Evolutionary conservation across 2,113 vertebrate species (phyloP).

Genomic region (Saiga tatarica): DNA sequence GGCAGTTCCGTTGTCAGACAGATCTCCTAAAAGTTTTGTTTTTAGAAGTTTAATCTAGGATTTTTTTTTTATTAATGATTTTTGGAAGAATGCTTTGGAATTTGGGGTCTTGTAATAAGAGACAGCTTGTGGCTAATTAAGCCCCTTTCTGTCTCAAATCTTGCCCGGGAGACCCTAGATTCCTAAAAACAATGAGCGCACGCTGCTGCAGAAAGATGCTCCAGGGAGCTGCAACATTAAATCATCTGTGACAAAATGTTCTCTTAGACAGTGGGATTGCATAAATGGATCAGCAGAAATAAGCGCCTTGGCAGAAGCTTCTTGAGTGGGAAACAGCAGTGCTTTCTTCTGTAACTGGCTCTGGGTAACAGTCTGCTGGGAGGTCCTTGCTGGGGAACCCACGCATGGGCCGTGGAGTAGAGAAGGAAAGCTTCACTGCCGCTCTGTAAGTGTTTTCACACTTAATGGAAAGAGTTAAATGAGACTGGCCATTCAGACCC

Average conservation of each 20-base stretch:
- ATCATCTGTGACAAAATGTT: conserved; percentile 71
- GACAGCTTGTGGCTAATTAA: conserved; percentile 40
- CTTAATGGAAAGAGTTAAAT: conserved; percentile 73
- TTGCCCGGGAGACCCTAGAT: conserved; percentile 38
- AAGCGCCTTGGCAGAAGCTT: conserved; percentile 58
- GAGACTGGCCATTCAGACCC: background rate
- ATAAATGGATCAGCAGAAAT: conserved; percentile 67
- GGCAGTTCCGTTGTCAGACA: background rate
- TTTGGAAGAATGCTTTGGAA: conserved; percentile 32
- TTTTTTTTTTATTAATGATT: conserved; percentile 14
- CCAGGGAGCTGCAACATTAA: conserved; percentile 57
- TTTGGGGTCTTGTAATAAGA: conserved; percentile 14
- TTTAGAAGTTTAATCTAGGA: conserved; percentile 33
- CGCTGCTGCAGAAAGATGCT: conserved; percentile 58
- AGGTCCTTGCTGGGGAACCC: conserved; percentile 75
- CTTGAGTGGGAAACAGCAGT: conserved; percentile 54
- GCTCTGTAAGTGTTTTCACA: conserved; percentile 45
- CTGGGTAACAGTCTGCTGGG: conserved; percentile 72
- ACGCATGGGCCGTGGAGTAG: conserved; percentile 68
- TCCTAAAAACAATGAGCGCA: conserved; percentile 37
- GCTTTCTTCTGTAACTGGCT: conserved; percentile 77
- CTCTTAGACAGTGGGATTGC: conserved; percentile 61
- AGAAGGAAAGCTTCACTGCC: conserved; percentile 66
- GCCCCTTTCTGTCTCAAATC: background rate
- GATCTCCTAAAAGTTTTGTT: conserved; percentile 34